A percentile compares a stretch with the other conserved stretches of the same genome.
These are phyloP conservation scores for Pipistrellus nathusii DNA, from an alignment of 2,797 vertebrate species.

Conservation along the genomic window DNA sequence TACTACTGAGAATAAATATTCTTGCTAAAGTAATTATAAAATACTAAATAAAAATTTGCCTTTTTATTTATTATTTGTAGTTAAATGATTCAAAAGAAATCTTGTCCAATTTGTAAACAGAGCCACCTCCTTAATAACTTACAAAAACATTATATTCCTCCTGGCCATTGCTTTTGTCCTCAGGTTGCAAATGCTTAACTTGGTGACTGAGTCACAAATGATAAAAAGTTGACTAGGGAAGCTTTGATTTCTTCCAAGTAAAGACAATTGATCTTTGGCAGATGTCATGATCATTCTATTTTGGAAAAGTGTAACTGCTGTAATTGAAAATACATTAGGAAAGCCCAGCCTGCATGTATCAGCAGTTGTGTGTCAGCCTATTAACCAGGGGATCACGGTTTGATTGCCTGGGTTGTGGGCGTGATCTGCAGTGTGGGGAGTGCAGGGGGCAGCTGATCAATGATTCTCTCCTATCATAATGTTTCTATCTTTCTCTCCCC, in stretches of 20 bases:
- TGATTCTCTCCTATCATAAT: too few relatives aligned
- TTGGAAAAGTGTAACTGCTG: conserved; percentile 24
- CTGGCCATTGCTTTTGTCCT: not conserved
- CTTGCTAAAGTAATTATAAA: conserved; percentile 6
- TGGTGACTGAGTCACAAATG: conserved; percentile 31
- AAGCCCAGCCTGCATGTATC: too few relatives aligned
- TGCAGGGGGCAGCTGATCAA: too few relatives aligned
- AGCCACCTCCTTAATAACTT: not conserved
- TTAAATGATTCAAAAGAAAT: conserved; percentile 37
- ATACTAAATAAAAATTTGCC: conserved; percentile 14
- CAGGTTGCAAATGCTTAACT: not conserved
- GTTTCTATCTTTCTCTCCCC: too few relatives aligned
- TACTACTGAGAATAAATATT: not conserved
- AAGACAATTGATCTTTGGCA: conserved; percentile 69
- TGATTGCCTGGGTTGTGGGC: too few relatives aligned
- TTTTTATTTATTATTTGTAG: conserved; percentile 31
- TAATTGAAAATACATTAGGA: conserved; percentile 42
- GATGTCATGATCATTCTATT: conserved; percentile 63
- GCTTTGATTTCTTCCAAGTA: conserved; percentile 42
- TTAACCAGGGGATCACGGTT: too few relatives aligned
- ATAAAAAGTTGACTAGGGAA: not conserved
- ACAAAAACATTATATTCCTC: not conserved
- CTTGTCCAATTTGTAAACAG: not conserved
- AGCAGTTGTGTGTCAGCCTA: too few relatives aligned
- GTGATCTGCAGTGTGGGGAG: too few relatives aligned